Conservation (phyloP, 2,888 invertebrate genomes). For the Acholoe squamosa region DNA sequence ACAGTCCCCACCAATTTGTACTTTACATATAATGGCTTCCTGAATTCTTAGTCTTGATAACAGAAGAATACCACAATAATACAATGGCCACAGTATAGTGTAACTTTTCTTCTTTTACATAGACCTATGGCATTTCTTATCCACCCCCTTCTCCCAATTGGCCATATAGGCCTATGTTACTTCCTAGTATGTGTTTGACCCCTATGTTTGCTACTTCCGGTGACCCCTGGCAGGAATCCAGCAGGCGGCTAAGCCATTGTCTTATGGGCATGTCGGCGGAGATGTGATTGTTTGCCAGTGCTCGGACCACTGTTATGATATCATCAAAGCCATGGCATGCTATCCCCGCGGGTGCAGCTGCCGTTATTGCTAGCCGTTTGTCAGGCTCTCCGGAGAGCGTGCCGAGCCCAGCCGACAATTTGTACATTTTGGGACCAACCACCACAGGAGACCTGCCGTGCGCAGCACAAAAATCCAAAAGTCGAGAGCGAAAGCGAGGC, state of each 20-base stretch:
- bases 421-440: conserved; percentile 41
- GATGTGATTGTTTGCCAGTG: conserved; percentile 43
- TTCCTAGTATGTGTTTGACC: neutral
- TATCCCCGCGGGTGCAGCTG: neutral
- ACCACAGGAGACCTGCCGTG: neutral
- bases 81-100: too few relatives aligned
- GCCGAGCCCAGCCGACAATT: neutral
- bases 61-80: too few relatives aligned
- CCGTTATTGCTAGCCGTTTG: conserved; percentile 47
- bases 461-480: neutral
- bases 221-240: neutral
- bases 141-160: neutral
- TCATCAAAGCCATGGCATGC: neutral
- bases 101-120: too few relatives aligned
- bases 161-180: neutral
- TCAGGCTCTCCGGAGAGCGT: neutral
- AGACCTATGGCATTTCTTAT: too few relatives aligned
- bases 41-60: too few relatives aligned
- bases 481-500: neutral
- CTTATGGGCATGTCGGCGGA: neutral
- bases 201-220: neutral
- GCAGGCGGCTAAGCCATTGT: neutral
- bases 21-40: too few relatives aligned
- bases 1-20: too few relatives aligned
- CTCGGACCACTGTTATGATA: conserved; percentile 37